Base-by-base conservation (phyloP, 2,797 vertebrate genomes). In the Anniella stebbinsi region DNA sequence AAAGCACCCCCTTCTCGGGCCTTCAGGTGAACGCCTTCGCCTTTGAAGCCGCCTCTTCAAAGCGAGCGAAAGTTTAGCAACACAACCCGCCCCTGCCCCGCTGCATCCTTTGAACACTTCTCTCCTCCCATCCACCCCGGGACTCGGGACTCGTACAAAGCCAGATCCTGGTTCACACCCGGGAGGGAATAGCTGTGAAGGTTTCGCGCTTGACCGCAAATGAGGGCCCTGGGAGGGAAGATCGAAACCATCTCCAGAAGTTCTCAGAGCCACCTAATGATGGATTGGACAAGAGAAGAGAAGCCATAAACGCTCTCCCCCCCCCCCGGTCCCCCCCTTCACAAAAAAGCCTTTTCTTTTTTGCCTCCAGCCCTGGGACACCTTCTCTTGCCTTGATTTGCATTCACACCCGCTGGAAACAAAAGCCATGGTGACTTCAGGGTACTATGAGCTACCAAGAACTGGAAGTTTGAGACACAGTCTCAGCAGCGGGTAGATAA, bases 31-130 rank as follows among this genome's bases (percentile, higher is more conserved):
- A 45, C 12, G 1, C 28, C 6, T 23, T 2, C 2, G 38, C 57
- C 89, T 90, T 87, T 90, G 89, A 87, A 82, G 84, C 57, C 13
- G 7, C 78, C 54, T 76, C 69, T 87, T 87, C 84, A 90, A 82
- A 90, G 84, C 17, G 11, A 1, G 5, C 3, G 0, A 7, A 12
- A 10, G 13, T n/a, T 70, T 69, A 17, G 63, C 66, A 11, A 30
- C 1, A 15, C 84, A 23, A 38, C 23, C 1, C 57, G 38, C 13
- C n/a, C 60, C 45, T 17, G 10, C 1, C 8, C 45, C 33, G 7
- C 1, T 3, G 2, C 85, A 4, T 30, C 48, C 30, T 66, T 63
- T 15, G 45, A 28, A 36, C 1, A 21, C 70, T 9, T 23, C 63
- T 41, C 25, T n/a, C 33, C 36, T 12, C 6, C 17, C 45, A 3